Conservation (phyloP, 2,797 vertebrate genomes). For the Tenualosa ilisha region DNA sequence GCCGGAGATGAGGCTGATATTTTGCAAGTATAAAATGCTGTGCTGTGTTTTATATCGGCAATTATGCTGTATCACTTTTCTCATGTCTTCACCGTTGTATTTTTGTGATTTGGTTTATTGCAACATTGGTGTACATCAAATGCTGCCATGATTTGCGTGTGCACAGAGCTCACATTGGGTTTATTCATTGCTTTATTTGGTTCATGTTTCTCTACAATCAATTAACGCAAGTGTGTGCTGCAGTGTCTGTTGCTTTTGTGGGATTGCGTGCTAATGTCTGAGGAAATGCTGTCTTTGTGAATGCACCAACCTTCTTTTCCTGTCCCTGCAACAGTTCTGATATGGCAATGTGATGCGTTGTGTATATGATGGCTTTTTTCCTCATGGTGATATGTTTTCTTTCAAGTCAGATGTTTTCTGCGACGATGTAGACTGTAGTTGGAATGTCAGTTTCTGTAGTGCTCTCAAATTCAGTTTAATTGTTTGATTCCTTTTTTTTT, state of each 20-base stretch:
- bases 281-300: not conserved
- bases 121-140: slow-evolving; percentile 39
- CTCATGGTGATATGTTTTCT: slow-evolving; percentile 49
- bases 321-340: slow-evolving; percentile 20
- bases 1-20: not conserved
- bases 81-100: slow-evolving; percentile 58
- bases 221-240: slow-evolving; percentile 52
- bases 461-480: slow-evolving; percentile 58
- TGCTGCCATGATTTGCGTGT: slow-evolving; percentile 56
- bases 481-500: slow-evolving; percentile 54
- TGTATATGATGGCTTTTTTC: slow-evolving; percentile 57
- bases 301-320: slow-evolving; percentile 9
- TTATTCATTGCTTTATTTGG: slow-evolving; percentile 42
- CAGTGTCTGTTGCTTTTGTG: slow-evolving; percentile 42
- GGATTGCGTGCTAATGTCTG: slow-evolving; percentile 30
- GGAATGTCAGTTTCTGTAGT: slow-evolving; percentile 45
- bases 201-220: slow-evolving; percentile 49
- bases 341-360: slow-evolving; percentile 44
- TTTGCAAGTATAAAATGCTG: slow-evolving; percentile 52
- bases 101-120: slow-evolving; percentile 45
- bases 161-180: slow-evolving; percentile 30
- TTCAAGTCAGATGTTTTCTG: slow-evolving; percentile 48
- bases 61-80: slow-evolving; percentile 47
- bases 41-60: slow-evolving; percentile 52
- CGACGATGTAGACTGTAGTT: slow-evolving; percentile 55